Evolutionary conservation across 2,888 invertebrate genomes (phyloP), one percentile per base, ranked within the genome.

Genomic region (Clusia tigrina): DNA sequence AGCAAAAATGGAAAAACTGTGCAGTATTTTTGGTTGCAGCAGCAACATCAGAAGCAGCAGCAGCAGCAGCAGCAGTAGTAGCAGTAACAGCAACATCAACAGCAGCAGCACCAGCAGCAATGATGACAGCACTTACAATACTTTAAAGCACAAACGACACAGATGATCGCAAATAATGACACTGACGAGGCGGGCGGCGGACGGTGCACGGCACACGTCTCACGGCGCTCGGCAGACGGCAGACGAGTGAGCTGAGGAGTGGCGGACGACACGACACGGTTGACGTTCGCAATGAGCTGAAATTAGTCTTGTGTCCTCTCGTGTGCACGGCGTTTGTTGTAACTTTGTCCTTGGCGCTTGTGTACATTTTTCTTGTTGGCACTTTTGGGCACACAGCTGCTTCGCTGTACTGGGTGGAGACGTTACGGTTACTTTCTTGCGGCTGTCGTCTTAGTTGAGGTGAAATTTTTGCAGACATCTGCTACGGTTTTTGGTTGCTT

Each of bases 101-200:
- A 6, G 22, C 48, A 48, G 22, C 18, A 48, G 42, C 9, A 15
- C 6, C 15, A 42, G 15, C n/a, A n/a, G n/a, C n/a, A 32, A 32
- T 32, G 32, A 32, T 12, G 32, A 12, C 32, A 32, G 32, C 6
- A 9, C 32, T 32, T 32, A 32, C 32, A 6, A 5, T 20, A 48
- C 22, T 20, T 48, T 20, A 20, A 48, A 15, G 48, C 15, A 48
- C 48, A 48, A 42, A 48, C 48, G 22, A 15, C 48, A 20, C 48
- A 48, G 48, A 48, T 48, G 48, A 48, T 48, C 48, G 48, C 48
- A 48, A 48, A 48, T 48, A 48, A 48, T 48, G 48, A 48, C 48
- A 48, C 20, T 48, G 48, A 48, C 48, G 48, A 22, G 22, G 48
- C 32, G 20, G 5, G 22, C 48, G 5, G 6, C 48, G 22, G 48